Evolutionary conservation across 2,888 invertebrate genomes (phyloP).

Genomic region (Microplitis manilae): DNA sequence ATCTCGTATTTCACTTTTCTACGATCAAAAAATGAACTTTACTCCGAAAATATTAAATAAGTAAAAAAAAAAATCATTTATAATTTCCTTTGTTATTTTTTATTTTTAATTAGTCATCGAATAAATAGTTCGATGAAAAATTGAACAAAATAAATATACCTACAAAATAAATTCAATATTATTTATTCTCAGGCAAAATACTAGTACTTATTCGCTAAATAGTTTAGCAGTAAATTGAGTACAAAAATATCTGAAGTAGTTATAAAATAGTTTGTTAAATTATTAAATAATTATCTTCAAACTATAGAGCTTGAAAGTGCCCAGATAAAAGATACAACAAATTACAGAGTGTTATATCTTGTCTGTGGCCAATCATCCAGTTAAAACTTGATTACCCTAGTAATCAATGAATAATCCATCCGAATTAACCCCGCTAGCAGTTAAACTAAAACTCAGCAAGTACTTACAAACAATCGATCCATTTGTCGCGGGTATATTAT

Average conservation of each 20-base stretch:
- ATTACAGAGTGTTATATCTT: not conserved
- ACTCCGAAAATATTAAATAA: too few species aligned
- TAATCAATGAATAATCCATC: slow-evolving; percentile 42
- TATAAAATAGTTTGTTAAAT: not conserved
- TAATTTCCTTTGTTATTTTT: too few species aligned
- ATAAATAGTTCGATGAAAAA: too few species aligned
- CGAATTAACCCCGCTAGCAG: slow-evolving; percentile 17
- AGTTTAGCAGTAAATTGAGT: too few species aligned
- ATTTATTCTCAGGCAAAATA: too few species aligned
- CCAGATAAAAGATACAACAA: not conserved
- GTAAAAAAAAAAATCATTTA: too few species aligned
- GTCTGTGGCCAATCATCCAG: not conserved
- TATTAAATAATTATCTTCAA: not conserved
- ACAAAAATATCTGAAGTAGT: not conserved
- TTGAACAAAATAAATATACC: too few species aligned
- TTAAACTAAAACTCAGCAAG: not conserved
- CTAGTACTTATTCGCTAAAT: too few species aligned
- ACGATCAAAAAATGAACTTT: too few species aligned
- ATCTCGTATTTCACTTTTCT: too few species aligned
- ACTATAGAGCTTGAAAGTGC: not conserved
- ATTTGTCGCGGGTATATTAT: not conserved
- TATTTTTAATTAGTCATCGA: too few species aligned
- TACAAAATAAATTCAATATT: too few species aligned
- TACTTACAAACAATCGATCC: not conserved
- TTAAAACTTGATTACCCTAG: slow-evolving; percentile 28